Conservation (phyloP, 2,888 invertebrate species). For the Acrobasis suavella region DNA sequence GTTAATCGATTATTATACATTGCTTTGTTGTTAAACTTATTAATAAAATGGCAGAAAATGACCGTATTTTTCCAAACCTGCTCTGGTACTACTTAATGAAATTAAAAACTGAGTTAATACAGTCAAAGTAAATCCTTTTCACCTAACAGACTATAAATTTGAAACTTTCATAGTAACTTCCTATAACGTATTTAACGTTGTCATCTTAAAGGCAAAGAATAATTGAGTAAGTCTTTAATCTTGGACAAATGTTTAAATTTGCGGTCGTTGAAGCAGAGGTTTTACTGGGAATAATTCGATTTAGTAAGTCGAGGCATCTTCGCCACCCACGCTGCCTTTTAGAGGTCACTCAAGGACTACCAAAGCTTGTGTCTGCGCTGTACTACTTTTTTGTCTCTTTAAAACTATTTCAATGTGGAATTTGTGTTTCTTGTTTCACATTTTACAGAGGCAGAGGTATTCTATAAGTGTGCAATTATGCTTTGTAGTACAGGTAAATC, state of each 20-base stretch:
- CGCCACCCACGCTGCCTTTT: slow-evolving; percentile 48
- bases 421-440: background rate
- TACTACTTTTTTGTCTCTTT: no score
- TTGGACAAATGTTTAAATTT: slow-evolving; percentile 45
- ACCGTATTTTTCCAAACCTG: no score
- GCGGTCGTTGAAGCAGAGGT: slow-evolving; percentile 40
- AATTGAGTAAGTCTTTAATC: slow-evolving; percentile 40
- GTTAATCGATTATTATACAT: no score
- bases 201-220: slow-evolving; percentile 28
- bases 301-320: slow-evolving; percentile 50
- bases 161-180: slow-evolving; percentile 1
- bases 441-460: background rate
- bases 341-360: slow-evolving; percentile 61
- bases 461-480: background rate
- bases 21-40: no score
- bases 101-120: no score
- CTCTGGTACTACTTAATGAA: no score
- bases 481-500: background rate
- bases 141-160: slow-evolving; percentile 1
- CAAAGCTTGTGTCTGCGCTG: background rate
- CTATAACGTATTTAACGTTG: slow-evolving; percentile 22
- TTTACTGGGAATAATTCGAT: slow-evolving; percentile 54
- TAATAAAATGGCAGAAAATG: no score
- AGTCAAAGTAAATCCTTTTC: background rate
- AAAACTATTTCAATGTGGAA: background rate